Evolutionary conservation across 2,113 vertebrate genomes (phyloP).

Genomic region (Phalacrocorax carbo): DNA sequence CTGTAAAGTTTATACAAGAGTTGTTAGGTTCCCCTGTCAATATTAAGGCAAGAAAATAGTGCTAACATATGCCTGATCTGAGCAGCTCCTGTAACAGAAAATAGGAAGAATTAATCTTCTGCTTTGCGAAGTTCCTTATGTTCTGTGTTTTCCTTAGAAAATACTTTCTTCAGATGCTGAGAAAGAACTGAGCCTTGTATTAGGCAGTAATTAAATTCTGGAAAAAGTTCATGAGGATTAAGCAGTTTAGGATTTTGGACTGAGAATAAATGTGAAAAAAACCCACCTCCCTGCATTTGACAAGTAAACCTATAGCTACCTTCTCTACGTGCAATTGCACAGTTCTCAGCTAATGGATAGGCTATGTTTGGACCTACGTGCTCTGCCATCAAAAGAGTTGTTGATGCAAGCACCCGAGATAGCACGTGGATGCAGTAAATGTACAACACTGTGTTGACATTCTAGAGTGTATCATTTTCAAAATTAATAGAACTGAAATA

Average conservation of each 20-base stretch:
- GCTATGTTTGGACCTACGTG: not conserved
- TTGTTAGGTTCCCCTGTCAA: not conserved
- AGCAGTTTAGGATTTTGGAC: not conserved
- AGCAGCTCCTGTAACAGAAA: not conserved
- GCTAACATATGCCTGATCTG: not conserved
- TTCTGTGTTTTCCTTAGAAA: not conserved
- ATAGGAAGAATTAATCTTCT: not conserved
- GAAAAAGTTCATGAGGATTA: not conserved
- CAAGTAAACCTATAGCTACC: not conserved
- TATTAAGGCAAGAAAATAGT: not conserved
- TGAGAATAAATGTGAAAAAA: not conserved
- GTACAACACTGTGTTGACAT: not conserved
- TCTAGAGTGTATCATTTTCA: fast-evolving
- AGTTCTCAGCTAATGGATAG: not conserved
- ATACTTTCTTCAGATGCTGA: not conserved
- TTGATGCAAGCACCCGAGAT: not conserved
- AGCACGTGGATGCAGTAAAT: not conserved
- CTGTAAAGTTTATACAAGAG: not conserved
- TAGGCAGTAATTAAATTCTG: not conserved
- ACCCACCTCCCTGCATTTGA: not conserved
- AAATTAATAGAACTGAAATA: not conserved
- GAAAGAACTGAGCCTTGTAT: not conserved
- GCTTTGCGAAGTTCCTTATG: not conserved
- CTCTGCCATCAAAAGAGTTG: not conserved
- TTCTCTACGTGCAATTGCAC: not conserved